phyloP scores from a whole-genome alignment of 1,140 invertebrate genomes.

The Vollenhovia emeryi region DNA sequence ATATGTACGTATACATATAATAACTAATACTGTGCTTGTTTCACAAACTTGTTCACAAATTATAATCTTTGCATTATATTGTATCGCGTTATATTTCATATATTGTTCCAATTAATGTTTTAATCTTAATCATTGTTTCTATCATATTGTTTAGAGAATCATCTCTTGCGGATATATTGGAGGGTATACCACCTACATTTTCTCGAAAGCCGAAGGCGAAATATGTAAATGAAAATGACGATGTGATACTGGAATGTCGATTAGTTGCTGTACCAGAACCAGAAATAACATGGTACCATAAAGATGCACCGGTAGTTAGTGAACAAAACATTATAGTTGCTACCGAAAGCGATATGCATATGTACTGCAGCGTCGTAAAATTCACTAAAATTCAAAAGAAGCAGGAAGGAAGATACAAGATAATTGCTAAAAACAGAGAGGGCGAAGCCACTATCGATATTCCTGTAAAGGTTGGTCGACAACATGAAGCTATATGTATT shows the following conservation, averaged over 20 bases:
- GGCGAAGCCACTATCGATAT: slow-evolving; percentile 94
- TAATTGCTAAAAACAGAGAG: slow-evolving; percentile 94
- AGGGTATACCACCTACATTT: slow-evolving; percentile 97
- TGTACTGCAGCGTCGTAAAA: slow-evolving; percentile 93
- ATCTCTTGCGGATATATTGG: slow-evolving; percentile 94
- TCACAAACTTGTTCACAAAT: background rate
- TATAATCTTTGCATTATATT: slow-evolving; percentile 8
- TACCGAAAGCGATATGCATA: slow-evolving; percentile 95
- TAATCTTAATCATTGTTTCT: slow-evolving; percentile 16
- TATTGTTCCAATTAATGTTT: background rate
- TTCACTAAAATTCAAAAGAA: slow-evolving; percentile 91
- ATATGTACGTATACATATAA: background rate
- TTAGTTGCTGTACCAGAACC: slow-evolving; percentile 96
- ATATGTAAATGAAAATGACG: slow-evolving; percentile 92
- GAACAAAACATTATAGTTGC: slow-evolving; percentile 89
- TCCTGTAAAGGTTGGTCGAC: slow-evolving; percentile 89
- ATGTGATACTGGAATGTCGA: slow-evolving; percentile 93
- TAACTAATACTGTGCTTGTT: background rate
- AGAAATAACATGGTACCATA: slow-evolving; percentile 93
- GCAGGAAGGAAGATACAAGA: slow-evolving; percentile 95
- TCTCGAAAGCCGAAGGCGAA: slow-evolving; percentile 94
- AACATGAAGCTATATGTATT: background rate
- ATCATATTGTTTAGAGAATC: slow-evolving; percentile 89
- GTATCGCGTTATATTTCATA: background rate
- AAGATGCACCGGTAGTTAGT: slow-evolving; percentile 89